These are phyloP conservation scores for Pantherophis alleghaniensis DNA, from an alignment of 2,797 vertebrate species.

Conservation along the genomic window DNA sequence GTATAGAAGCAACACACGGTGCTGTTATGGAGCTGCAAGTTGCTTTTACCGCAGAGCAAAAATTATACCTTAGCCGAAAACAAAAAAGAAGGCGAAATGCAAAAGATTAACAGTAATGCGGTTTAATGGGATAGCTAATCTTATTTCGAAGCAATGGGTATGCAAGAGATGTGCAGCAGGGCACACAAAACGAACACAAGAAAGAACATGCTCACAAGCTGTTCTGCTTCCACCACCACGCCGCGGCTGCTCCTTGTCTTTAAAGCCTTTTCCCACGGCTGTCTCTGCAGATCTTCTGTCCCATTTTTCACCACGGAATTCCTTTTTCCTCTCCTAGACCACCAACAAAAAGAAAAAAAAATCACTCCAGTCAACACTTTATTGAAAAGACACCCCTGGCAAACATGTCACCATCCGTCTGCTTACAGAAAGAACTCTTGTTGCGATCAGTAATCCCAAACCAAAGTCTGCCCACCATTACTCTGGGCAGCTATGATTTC, in stretches of 20 bases:
- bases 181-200: not conserved
- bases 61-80: not conserved
- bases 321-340: constrained; percentile 11
- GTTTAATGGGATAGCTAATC: not conserved
- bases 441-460: not conserved
- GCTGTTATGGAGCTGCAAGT: not conserved
- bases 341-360: not conserved
- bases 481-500: not conserved
- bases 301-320: not conserved
- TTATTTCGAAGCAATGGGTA: not conserved
- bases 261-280: constrained; percentile 11
- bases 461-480: constrained; percentile 3
- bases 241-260: not conserved
- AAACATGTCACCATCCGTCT: constrained; percentile 15
- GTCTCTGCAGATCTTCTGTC: constrained; percentile 19
- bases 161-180: constrained; percentile 3
- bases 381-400: constrained; percentile 29
- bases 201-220: constrained; percentile 12
- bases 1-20: not conserved
- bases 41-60: not conserved
- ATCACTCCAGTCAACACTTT: constrained; percentile 27
- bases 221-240: not conserved
- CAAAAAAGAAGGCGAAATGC: not conserved
- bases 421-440: constrained; percentile 23
- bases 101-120: not conserved